Evolutionary conservation across 92 coral and sea anemone species (phyloP).

Genomic region (Scolanthus callimorphus): DNA sequence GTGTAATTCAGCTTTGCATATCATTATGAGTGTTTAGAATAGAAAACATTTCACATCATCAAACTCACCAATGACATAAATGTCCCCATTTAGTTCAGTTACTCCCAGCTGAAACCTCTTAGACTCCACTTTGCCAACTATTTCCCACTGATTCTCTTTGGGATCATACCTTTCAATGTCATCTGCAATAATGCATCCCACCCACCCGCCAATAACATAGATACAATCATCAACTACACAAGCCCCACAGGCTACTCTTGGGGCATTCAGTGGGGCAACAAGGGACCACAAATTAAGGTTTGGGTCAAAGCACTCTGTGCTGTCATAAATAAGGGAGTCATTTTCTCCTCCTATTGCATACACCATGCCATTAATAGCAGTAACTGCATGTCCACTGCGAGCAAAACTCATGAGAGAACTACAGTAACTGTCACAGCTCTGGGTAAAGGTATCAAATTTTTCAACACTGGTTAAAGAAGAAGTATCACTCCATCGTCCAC

Average conservation of each 20-base stretch:
- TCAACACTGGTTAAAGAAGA: conserved; percentile 74
- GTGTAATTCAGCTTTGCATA: too few species aligned
- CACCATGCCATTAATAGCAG: conserved; percentile 64
- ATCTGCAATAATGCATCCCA: conserved; percentile 88
- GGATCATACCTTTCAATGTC: conserved; percentile 87
- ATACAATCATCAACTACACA: conserved; percentile 79
- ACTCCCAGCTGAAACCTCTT: conserved; percentile 86
- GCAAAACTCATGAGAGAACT: conserved; percentile 64
- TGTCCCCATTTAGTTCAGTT: conserved; percentile 70
- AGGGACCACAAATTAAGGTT: conserved; percentile 70
- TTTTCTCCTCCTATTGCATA: conserved; percentile 97
- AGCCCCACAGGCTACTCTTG: conserved; percentile 89
- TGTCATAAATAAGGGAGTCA: conserved; percentile 93
- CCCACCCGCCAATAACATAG: conserved; percentile 98
- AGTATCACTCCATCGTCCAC: conserved; percentile 84
- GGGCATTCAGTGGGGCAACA: conserved; percentile 73
- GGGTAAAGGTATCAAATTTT: conserved; percentile 70
- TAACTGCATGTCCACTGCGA: conserved; percentile 82
- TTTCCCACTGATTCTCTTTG: conserved; percentile 69
- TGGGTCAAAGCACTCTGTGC: conserved; percentile 86
- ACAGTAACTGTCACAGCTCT: conserved; percentile 53
- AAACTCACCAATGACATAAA: conserved; percentile 78
- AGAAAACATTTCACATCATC: not conserved
- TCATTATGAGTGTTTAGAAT: too few species aligned
- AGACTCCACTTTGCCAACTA: conserved; percentile 80